Percentiles rank a stretch among this genome's conserved stretches.
Evolutionary conservation across 2,797 vertebrate genomes (phyloP).

Genomic region (Corythornis leucogaster): DNA sequence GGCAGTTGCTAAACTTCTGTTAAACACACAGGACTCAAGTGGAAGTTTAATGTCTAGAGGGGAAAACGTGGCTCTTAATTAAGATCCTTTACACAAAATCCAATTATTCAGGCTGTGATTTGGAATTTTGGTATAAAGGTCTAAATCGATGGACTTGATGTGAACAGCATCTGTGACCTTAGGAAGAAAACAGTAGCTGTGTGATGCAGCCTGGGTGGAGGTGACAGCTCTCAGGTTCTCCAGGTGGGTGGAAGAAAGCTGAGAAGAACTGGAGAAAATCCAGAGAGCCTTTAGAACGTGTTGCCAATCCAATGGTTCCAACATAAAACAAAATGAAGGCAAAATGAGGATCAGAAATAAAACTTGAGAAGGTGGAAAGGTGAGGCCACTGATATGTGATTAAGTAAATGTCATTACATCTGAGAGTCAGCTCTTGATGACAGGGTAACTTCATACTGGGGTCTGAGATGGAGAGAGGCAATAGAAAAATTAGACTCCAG

Average conservation of each 20-base stretch:
- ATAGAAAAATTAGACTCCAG: not conserved
- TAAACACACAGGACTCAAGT: not conserved
- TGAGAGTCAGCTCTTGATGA: not conserved
- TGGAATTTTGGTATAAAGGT: not conserved
- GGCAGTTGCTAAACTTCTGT: not conserved
- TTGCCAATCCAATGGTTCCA: not conserved
- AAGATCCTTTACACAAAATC: not conserved
- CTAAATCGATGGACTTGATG: not conserved
- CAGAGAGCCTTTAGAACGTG: not conserved
- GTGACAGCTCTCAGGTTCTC: not conserved
- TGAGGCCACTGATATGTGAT: not conserved
- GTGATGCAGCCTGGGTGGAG: not conserved
- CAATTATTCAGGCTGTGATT: not conserved
- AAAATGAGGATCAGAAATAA: not conserved
- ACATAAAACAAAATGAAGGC: not conserved
- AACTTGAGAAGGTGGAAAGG: not conserved
- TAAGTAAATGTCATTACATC: not conserved
- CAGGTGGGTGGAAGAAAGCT: not conserved
- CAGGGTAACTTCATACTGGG: not conserved
- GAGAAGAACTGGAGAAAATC: not conserved
- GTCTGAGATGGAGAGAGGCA: not conserved
- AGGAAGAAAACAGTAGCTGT: not conserved
- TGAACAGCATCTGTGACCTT: not conserved
- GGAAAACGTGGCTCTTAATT: not conserved
- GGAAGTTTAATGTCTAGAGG: not conserved